phyloP scores from a whole-genome alignment of 2,113 vertebrate genomes.

The Motacilla alba region DNA sequence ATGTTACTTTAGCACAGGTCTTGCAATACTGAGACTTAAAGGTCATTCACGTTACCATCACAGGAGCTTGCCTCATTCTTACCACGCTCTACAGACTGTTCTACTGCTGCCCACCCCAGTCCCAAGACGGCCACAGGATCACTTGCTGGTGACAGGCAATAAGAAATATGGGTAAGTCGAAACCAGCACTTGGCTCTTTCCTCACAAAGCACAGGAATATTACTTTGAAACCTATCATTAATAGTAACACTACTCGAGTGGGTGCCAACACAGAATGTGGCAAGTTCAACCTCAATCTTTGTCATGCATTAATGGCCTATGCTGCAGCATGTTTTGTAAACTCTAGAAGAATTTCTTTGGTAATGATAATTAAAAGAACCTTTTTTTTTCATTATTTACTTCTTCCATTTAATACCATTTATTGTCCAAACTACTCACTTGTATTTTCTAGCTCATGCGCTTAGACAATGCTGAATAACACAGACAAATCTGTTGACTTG shows the following conservation, averaged over 20 bases:
- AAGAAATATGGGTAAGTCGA: neutral
- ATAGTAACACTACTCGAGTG: neutral
- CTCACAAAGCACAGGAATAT: neutral
- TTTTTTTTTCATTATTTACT: neutral
- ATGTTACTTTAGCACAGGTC: neutral
- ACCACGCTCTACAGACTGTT: neutral
- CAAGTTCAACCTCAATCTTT: neutral
- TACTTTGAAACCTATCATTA: neutral
- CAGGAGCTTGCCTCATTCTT: neutral
- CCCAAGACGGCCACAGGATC: neutral
- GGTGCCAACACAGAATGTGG: neutral
- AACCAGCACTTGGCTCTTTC: slow-evolving; percentile 10
- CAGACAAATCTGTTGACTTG: neutral
- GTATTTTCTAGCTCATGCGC: neutral
- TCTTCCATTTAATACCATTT: neutral
- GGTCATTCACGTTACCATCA: neutral
- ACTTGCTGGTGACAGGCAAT: neutral
- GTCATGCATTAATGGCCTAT: neutral
- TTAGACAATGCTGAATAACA: neutral
- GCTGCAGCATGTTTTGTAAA: neutral
- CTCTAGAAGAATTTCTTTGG: neutral
- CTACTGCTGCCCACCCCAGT: neutral
- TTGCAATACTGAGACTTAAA: neutral
- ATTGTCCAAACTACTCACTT: neutral
- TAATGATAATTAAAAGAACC: neutral